Conservation (phyloP, 2,797 vertebrate species). For the Gymnothorax javanicus region DNA sequence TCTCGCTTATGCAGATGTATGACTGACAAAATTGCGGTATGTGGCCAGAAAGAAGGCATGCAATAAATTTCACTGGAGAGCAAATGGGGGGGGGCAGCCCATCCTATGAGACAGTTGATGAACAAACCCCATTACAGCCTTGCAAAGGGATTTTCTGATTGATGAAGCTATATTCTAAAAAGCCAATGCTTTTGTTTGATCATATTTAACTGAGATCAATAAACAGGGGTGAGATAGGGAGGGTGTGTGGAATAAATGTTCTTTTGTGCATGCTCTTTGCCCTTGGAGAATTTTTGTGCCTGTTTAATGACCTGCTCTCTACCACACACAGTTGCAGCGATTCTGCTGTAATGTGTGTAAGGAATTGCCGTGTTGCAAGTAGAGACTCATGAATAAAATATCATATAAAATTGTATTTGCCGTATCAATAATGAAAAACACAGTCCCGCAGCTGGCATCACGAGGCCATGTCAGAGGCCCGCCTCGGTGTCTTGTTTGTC, state of each 20-base stretch:
- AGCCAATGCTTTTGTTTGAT: constrained; percentile 55
- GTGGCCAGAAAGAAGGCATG: not conserved
- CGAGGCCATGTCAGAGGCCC: constrained; percentile 64
- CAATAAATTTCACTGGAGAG: not conserved
- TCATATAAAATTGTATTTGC: constrained; percentile 74
- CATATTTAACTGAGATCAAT: constrained; percentile 70
- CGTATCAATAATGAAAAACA: constrained; percentile 78
- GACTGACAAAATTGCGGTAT: not conserved
- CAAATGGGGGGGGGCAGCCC: constrained; percentile 8
- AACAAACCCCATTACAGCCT: constrained; percentile 50
- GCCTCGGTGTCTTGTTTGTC: constrained; percentile 54
- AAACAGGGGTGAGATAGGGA: constrained; percentile 55
- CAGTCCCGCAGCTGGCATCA: constrained; percentile 63
- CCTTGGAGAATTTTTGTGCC: constrained; percentile 28
- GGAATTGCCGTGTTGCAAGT: constrained; percentile 64
- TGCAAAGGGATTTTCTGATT: constrained; percentile 57
- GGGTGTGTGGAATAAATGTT: constrained; percentile 54
- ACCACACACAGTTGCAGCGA: constrained; percentile 53
- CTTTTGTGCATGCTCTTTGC: constrained; percentile 36
- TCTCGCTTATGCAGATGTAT: not conserved
- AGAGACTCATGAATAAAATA: constrained; percentile 80
- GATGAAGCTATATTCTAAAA: constrained; percentile 67
- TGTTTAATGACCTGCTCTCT: constrained; percentile 51
- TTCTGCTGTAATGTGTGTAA: constrained; percentile 46
- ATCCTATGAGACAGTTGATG: constrained; percentile 30